Evolutionary conservation across 2,888 invertebrate species (phyloP), one percentile per base, ranked within the genome.

Genomic region (Drosophila meridiana): DNA sequence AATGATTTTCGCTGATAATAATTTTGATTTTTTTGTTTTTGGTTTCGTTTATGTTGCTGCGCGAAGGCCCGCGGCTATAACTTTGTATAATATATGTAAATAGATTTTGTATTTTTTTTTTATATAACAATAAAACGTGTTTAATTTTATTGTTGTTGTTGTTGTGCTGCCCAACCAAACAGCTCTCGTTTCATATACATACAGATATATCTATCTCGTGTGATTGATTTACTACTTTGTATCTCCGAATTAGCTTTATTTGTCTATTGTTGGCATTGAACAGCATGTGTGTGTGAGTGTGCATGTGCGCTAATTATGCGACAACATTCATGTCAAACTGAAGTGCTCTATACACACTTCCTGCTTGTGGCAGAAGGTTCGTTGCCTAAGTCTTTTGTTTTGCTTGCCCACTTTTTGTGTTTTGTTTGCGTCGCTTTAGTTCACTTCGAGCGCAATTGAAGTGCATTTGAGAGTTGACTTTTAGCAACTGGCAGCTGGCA

Each of bases 181-280:
- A 56, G 56, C 56, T 20, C 56, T 57, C 42, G 32, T 20, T 59
- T 59, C 36, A 13, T 38, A 59, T 5, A 45, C 55, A 56, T 28
- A 56, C n/a, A 30, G 43, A 58, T 9, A 26, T 45, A 14, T 59
- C 14, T 36, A 28, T 2, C n/a, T 38, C 14, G 4, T 72, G 72
- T 84, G 89, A 84, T 89, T 89, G 87, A 84, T 89, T 64, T 73
- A 72, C 73, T 64, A 52, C 34, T 55, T 55, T 55, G 53, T 58
- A 36, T 62, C 50, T 53, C 48, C 63, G 57, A 76, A 76, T 89
- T 87, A 68, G 66, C 40, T 63, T 74, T 64, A 70, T 86, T 66
- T 83, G 56, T 73, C 58, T 52, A 59, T 65, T 68, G 32, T 68
- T 82, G 86, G 76, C 69, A 73, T 67, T 83, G 83, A 59, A 28